Evolutionary conservation across 2,888 invertebrate genomes (phyloP).

Genomic region (Limnephilus marmoratus): DNA sequence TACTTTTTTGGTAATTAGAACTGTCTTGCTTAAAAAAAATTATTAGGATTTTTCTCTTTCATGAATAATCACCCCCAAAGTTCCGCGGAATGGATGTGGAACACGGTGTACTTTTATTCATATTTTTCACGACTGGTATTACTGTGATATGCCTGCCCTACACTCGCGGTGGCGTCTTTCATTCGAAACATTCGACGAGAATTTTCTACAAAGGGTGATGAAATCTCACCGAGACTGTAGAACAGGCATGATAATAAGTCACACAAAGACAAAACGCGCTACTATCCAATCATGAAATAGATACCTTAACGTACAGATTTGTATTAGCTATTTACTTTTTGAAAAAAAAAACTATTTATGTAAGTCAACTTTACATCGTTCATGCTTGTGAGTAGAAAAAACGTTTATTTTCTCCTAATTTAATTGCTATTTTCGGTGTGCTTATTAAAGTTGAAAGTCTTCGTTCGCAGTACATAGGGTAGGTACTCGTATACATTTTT

Average conservation of each 20-base stretch:
- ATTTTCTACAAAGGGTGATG: background rate
- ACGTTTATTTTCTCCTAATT: conserved; percentile 21
- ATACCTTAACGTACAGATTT: background rate
- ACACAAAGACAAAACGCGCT: background rate
- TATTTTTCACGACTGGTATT: background rate
- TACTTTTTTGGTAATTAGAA: too few relatives aligned
- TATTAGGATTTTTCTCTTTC: too few relatives aligned
- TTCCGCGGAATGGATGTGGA: too few relatives aligned
- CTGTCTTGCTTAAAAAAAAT: too few relatives aligned
- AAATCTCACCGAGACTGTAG: background rate
- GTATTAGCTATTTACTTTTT: background rate
- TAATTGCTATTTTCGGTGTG: conserved; percentile 34
- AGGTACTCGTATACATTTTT: background rate
- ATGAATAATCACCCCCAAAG: too few relatives aligned
- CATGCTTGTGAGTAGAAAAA: conserved; percentile 24
- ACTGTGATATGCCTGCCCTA: background rate
- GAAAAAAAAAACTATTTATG: background rate
- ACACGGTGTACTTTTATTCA: background rate
- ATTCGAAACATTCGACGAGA: background rate
- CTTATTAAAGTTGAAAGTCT: background rate
- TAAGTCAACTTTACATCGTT: conserved; percentile 26
- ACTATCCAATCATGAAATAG: background rate
- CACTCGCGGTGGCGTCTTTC: background rate
- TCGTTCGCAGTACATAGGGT: background rate
- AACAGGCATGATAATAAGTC: background rate